Percentiles rank a stretch among this genome's conserved stretches.
phyloP scores from a whole-genome alignment of 2,888 invertebrate species.

The Coelinius sp. region DNA sequence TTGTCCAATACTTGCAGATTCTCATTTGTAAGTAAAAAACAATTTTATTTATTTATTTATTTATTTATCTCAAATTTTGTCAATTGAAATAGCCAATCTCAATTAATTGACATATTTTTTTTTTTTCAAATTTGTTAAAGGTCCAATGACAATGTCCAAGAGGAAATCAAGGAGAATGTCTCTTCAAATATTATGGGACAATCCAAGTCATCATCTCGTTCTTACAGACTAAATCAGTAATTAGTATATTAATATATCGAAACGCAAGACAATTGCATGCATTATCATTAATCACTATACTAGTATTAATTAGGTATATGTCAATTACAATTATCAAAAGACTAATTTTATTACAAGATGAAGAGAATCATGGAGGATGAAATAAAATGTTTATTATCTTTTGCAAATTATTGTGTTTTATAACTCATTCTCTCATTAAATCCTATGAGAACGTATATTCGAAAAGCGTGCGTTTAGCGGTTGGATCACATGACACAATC shows the following conservation, averaged over 20 bases:
- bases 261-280: not conserved
- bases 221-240: not conserved
- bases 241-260: not conserved
- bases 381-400: conserved; percentile 1
- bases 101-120: conserved; percentile 20
- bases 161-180: conserved; percentile 52
- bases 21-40: conserved; percentile 34
- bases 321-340: not conserved
- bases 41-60: not conserved
- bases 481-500: too few relatives aligned
- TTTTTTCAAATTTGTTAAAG: conserved; percentile 18
- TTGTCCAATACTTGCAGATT: not conserved
- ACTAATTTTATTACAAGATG: not conserved
- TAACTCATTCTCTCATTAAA: too few relatives aligned
- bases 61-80: not conserved
- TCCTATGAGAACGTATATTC: too few relatives aligned
- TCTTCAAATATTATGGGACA: conserved; percentile 47
- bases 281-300: not conserved
- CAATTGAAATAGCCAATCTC: not conserved
- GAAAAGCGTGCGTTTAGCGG: too few relatives aligned
- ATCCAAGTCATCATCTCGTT: conserved; percentile 27
- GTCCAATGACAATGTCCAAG: conserved; percentile 26
- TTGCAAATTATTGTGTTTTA: too few relatives aligned
- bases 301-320: not conserved
- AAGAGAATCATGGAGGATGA: not conserved